These are phyloP conservation scores for Brachypteracias leptosomus DNA, from an alignment of 2,113 vertebrate species.

Conservation along the genomic window DNA sequence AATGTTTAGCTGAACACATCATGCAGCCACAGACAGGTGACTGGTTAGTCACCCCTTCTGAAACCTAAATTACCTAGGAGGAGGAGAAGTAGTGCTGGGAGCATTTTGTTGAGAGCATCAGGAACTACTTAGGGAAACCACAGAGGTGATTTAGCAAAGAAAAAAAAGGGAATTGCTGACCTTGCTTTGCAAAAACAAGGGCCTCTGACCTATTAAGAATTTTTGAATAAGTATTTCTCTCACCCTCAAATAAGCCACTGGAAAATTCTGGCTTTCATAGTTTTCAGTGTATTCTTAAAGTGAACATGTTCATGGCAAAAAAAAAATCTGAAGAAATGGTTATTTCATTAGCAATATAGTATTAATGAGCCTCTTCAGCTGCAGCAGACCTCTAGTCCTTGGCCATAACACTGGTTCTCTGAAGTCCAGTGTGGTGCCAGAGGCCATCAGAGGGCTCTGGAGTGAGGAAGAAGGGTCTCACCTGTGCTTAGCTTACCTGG, in stretches of 20 bases:
- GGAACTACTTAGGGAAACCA: not conserved
- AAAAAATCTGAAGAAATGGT: not conserved
- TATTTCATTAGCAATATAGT: not conserved
- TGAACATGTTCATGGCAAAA: not conserved
- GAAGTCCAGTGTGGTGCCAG: not conserved
- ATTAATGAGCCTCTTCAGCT: not conserved
- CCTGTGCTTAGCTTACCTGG: not conserved
- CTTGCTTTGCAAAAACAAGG: not conserved
- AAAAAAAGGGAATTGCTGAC: not conserved
- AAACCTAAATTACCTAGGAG: not conserved
- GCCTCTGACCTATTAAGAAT: not conserved
- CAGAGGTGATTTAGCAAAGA: not conserved
- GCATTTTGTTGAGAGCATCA: not conserved
- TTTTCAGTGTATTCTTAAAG: not conserved
- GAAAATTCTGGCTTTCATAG: not conserved
- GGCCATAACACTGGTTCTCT: not conserved
- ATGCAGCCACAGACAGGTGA: not conserved
- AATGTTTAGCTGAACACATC: not conserved
- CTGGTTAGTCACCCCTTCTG: not conserved
- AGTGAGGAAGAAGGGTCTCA: not conserved
- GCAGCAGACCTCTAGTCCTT: not conserved
- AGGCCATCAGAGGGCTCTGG: too few relatives aligned
- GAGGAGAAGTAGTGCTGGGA: not conserved
- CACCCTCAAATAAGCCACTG: not conserved
- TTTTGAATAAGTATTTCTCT: not conserved